Evolutionary conservation across 2,113 vertebrate genomes (phyloP).

Genomic region (Labeo rohita): DNA sequence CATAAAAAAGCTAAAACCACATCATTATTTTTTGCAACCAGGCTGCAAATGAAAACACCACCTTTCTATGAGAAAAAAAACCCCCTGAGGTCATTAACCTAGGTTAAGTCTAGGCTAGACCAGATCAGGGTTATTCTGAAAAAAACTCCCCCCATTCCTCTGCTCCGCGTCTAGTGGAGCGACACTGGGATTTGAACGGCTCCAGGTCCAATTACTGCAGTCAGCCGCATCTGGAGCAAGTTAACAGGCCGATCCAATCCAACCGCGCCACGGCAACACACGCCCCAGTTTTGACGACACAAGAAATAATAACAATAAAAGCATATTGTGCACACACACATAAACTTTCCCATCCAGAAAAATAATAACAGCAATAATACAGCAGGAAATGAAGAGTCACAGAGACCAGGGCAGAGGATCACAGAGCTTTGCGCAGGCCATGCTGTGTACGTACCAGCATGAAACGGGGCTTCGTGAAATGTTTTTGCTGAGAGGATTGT

Average conservation of each 20-base stretch:
- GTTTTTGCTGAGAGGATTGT: constrained; percentile 11
- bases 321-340: constrained; percentile 58
- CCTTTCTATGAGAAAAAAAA: constrained; percentile 39
- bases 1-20: constrained; percentile 12
- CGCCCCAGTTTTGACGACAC: constrained; percentile 71
- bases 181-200: constrained; percentile 76
- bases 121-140: constrained; percentile 46
- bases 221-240: constrained; percentile 76
- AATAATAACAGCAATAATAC: constrained; percentile 73
- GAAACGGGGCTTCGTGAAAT: constrained; percentile 20
- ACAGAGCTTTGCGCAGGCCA: constrained; percentile 31
- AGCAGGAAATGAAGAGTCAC: constrained; percentile 76
- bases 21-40: constrained; percentile 35
- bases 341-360: constrained; percentile 63
- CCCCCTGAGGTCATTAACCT: constrained; percentile 37
- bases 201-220: constrained; percentile 79
- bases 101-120: constrained; percentile 52
- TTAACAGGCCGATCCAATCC: constrained; percentile 72
- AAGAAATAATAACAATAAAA: constrained; percentile 77
- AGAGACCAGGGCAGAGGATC: constrained; percentile 57
- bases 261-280: constrained; percentile 66
- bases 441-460: constrained; percentile 45
- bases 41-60: constrained; percentile 35
- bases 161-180: constrained; percentile 58
- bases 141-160: constrained; percentile 51